Evolutionary conservation across 2,888 invertebrate genomes (phyloP).

Genomic region (Ephialtes manifestator): DNA sequence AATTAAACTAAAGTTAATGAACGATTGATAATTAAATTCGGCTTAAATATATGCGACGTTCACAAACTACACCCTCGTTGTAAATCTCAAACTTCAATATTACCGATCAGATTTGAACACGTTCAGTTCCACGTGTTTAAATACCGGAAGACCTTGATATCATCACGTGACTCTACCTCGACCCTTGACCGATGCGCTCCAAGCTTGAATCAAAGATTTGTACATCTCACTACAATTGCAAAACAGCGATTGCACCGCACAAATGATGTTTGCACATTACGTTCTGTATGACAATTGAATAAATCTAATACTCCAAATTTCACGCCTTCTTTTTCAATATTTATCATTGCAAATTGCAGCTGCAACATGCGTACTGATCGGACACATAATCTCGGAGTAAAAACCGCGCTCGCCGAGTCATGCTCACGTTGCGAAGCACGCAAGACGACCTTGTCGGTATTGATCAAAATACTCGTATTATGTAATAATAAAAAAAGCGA

Average conservation of each 20-base stretch:
- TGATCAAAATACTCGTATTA: conserved; percentile 45
- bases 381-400: background rate
- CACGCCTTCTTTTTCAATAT: background rate
- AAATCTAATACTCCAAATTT: background rate
- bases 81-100: background rate
- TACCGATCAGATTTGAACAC: background rate
- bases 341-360: background rate
- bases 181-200: conserved; percentile 4
- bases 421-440: conserved; percentile 34
- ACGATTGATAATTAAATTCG: too few relatives aligned
- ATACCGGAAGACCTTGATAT: conserved; percentile 6
- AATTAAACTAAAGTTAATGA: too few relatives aligned
- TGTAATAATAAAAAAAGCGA: conserved; percentile 58
- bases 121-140: background rate
- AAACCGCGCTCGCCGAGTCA: conserved; percentile 34
- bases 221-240: background rate
- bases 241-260: background rate
- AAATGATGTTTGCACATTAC: background rate
- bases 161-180: background rate
- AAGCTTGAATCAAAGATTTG: background rate
- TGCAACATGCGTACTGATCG: background rate
- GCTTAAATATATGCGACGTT: too few relatives aligned
- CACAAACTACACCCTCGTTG: background rate
- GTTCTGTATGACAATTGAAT: background rate
- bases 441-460: conserved; percentile 42